Conservation (phyloP, 2,113 vertebrate genomes). For the Lagopus leucura region DNA sequence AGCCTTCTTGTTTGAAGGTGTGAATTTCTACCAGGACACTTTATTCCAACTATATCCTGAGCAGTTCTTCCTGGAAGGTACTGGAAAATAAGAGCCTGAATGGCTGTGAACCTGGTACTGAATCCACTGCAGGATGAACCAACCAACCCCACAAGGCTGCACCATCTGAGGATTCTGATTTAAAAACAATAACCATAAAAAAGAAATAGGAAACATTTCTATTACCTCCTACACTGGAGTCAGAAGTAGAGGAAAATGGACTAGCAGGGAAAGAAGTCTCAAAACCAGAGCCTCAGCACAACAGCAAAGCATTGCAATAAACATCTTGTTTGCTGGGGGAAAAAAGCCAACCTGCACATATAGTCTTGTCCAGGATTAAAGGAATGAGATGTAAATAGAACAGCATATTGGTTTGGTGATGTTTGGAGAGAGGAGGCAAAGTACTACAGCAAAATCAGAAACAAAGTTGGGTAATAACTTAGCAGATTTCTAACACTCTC, state of each 20-base stretch:
- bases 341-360: fast-evolving
- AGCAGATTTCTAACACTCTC: neutral
- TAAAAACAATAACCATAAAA: neutral
- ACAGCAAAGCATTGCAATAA: neutral
- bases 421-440: neutral
- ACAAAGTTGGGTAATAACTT: neutral
- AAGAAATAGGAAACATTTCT: neutral
- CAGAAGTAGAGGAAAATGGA: neutral
- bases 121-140: neutral
- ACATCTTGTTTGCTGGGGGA: neutral
- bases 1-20: neutral
- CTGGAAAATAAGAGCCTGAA: neutral
- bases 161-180: neutral
- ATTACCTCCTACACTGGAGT: neutral
- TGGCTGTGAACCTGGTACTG: fast-evolving
- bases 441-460: neutral
- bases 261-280: neutral
- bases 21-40: neutral
- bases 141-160: neutral
- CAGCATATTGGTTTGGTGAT: no score
- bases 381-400: neutral
- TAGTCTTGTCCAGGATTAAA: no score
- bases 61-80: neutral
- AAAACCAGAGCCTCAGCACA: neutral
- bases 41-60: no score